Percentiles rank a stretch among this genome's conserved stretches.
Conservation (phyloP, 2,113 vertebrate genomes). For the Hassar affinis region DNA sequence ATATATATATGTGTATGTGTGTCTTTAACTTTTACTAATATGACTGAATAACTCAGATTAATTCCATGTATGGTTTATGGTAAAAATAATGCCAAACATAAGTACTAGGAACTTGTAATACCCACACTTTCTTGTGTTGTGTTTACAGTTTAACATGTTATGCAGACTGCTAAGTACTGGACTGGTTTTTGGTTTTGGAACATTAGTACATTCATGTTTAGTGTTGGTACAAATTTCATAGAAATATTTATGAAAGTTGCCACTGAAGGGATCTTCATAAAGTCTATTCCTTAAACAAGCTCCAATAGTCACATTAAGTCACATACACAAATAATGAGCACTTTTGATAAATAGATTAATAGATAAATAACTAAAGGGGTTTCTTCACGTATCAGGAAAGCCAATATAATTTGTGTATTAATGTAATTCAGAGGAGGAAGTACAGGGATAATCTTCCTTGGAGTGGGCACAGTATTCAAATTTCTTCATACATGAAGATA, state of each 20-base stretch:
- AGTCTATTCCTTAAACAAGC: background rate
- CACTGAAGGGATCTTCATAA: background rate
- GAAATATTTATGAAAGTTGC: constrained; percentile 22
- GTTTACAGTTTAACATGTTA: constrained; percentile 15
- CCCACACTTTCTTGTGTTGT: constrained; percentile 26
- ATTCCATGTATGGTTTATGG: constrained; percentile 21
- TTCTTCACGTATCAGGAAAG: background rate
- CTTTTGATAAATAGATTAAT: background rate
- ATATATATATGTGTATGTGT: no score
- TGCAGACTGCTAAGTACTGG: background rate
- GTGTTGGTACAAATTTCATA: background rate
- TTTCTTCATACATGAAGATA: background rate
- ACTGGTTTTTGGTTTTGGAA: background rate
- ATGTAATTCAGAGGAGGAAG: background rate
- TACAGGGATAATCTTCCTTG: background rate
- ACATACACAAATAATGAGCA: no score
- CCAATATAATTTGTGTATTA: background rate
- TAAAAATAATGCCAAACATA: constrained; percentile 18
- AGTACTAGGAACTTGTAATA: constrained; percentile 24
- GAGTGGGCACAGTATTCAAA: background rate
- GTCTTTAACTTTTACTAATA: no score
- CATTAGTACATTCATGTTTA: constrained; percentile 20
- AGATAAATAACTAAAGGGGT: background rate
- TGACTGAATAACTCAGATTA: background rate
- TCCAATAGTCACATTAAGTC: background rate